Conservation (phyloP, 2,888 invertebrate species). For the Caenorhabditis auriculariae region DNA sequence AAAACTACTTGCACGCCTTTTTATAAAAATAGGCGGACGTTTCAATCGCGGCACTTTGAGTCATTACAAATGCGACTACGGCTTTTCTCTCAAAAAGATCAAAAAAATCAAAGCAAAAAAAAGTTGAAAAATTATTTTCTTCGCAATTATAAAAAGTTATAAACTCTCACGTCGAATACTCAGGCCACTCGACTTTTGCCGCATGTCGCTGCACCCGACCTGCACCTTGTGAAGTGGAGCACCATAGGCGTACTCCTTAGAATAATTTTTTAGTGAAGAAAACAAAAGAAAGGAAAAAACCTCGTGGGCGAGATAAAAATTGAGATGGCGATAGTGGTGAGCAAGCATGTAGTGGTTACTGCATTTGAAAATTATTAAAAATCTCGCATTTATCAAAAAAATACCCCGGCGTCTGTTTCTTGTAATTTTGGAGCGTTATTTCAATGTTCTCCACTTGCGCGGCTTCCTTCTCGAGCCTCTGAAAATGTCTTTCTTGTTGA, state of each 20-base stretch:
- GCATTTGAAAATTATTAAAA: neutral
- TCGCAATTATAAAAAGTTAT: neutral
- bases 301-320: conserved; percentile 18
- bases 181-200: conserved; percentile 2
- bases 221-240: conserved; percentile 22
- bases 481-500: neutral
- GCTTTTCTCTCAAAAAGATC: no score
- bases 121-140: no score
- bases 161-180: conserved; percentile 5
- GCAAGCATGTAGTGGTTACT: conserved; percentile 22
- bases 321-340: conserved; percentile 9
- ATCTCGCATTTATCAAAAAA: neutral
- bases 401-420: neutral
- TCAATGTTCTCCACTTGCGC: conserved; percentile 9
- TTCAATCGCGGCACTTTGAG: no score
- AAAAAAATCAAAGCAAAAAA: no score
- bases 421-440: neutral
- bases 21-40: no score
- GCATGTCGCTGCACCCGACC: conserved; percentile 9
- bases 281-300: neutral
- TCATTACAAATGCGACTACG: no score
- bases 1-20: no score
- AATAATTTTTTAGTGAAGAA: neutral
- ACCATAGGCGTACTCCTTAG: conserved; percentile 15
- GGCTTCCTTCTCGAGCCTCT: conserved; percentile 7